Evolutionary conservation across 37 sponge, comb jelly and placozoan species (phyloP).

Genomic region (Spongilla lacustris): DNA sequence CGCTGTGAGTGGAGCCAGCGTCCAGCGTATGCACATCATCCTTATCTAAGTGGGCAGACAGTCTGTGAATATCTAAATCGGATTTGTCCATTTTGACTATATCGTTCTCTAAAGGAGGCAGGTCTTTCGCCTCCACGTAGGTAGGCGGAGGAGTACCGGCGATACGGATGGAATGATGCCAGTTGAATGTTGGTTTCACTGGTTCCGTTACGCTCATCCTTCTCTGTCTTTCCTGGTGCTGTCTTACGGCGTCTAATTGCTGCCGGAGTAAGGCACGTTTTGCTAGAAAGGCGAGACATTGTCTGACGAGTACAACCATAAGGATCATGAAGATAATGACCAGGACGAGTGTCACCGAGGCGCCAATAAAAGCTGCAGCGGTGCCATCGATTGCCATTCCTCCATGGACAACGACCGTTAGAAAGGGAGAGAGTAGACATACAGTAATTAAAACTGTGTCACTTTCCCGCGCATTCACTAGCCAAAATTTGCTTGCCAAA

Average conservation of each 20-base stretch:
- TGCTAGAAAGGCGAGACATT: constrained; percentile 70
- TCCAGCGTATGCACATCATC: neutral
- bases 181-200: constrained; percentile 76
- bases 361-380: constrained; percentile 83
- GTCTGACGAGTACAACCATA: constrained; percentile 74
- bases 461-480: neutral
- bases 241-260: neutral
- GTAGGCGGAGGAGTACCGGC: constrained; percentile 75
- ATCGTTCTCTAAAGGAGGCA: constrained; percentile 43
- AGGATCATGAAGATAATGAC: constrained; percentile 79
- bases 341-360: constrained; percentile 77
- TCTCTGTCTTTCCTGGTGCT: constrained; percentile 29
- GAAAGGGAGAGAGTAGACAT: neutral
- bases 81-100: neutral
- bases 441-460: neutral
- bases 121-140: constrained; percentile 69
- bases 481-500: neutral
- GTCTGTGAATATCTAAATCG: neutral
- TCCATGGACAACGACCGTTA: neutral
- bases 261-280: constrained; percentile 15
- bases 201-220: constrained; percentile 59
- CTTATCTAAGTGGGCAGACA: neutral
- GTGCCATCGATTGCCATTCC: constrained; percentile 23
- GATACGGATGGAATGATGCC: constrained; percentile 82
- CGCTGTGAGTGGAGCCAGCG: neutral